Base-by-base conservation (phyloP, 2,113 vertebrate genomes). In the Urocolius indicus region DNA sequence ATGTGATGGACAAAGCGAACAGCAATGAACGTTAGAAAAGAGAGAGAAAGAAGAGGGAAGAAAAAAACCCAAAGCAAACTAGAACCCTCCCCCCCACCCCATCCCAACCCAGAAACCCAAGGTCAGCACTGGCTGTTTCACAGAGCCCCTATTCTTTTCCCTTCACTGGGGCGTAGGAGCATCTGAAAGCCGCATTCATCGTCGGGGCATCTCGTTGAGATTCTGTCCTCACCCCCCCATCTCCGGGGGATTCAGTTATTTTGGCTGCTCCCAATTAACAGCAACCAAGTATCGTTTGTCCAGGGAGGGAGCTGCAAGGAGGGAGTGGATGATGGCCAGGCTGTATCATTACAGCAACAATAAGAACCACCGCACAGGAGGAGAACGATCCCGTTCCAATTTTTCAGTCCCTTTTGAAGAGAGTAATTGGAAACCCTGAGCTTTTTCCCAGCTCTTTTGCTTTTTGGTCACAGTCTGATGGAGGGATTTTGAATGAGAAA, bases 131-230 rank as follows among this genome's bases (percentile, higher is more conserved):
- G 74, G 51, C 89, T 95, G 94, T 89, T 97, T 94, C 87, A 97
- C 95, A 97, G 90, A 88, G 88, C 92, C 85, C 93, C 83, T 65
- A 93, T 48, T 66, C 96, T 95, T 94, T 80, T 79, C 92, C 74
- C 95, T 75, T 88, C 68, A 87, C 63, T 78, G 96, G 90, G 86
- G 32, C 7, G 71, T 57, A 94, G 85, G 93, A 77, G 73, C 90
- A 5, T 89, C 95, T 98, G 96, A 97, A 97, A 96, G 97, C 91
- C 93, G 93, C 91, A 97, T 97, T 98, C 97, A 98, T 96, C 62
- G 3, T 17, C 61, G 19, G 52, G 51, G 85, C 58, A 2, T n/a
- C 90, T 90, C 16, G 82, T 93, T 97, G 87, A 96, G 95, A 94
- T 77, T 95, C 93, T 38, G 13, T 88, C 88, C 69, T 90, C 88